A percentile compares a stretch with the other conserved stretches of the same genome.
phyloP scores from a whole-genome alignment of 2,888 invertebrate genomes.

The Pecten maximus region DNA sequence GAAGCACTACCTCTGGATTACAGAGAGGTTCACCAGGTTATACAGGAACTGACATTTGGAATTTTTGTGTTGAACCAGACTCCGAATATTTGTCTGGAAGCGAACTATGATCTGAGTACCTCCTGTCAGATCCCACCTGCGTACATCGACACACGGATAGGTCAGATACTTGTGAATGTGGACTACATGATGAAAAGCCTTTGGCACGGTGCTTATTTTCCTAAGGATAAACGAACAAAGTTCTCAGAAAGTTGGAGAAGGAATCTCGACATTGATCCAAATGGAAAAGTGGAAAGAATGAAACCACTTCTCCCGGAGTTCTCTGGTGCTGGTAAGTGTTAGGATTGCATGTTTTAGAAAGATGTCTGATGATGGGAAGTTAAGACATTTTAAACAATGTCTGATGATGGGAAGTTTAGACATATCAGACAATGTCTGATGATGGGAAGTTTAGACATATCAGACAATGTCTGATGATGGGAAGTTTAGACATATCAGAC shows the following conservation, averaged over 20 bases:
- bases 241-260: conserved; percentile 81
- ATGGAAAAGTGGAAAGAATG: conserved; percentile 80
- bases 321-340: conserved; percentile 77
- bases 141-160: conserved; percentile 80
- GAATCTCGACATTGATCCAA: conserved; percentile 79
- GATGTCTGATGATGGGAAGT: too few species aligned
- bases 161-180: conserved; percentile 80
- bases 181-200: conserved; percentile 82
- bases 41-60: conserved; percentile 81
- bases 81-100: conserved; percentile 80
- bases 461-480: too few species aligned
- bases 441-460: too few species aligned
- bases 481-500: too few species aligned
- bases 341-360: too few species aligned
- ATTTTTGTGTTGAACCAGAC: conserved; percentile 81
- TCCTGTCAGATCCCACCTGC: conserved; percentile 81
- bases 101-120: conserved; percentile 81
- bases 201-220: conserved; percentile 82
- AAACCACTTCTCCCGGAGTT: conserved; percentile 81
- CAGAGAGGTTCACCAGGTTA: conserved; percentile 81
- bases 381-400: too few species aligned
- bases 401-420: too few species aligned
- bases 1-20: conserved; percentile 72
- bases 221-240: conserved; percentile 81
- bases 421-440: too few species aligned